Base-by-base conservation (phyloP, 2,113 vertebrate species). In the Coracopsis vasa region DNA sequence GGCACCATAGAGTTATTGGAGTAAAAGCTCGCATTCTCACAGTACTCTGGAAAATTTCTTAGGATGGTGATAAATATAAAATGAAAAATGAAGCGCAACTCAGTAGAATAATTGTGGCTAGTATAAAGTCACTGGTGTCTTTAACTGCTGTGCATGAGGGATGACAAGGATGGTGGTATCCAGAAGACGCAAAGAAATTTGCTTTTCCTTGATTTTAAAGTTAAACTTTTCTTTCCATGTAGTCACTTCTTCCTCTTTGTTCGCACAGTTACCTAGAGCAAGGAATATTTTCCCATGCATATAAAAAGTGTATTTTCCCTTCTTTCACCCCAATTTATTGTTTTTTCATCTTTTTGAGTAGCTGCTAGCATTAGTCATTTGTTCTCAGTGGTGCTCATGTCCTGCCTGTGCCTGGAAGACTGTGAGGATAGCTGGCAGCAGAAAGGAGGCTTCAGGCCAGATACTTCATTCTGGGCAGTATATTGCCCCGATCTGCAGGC, bases 331-430 rank as follows among this genome's bases (percentile, higher is more conserved):
- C 39, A 16, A 10, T 64, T 86, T 73, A 54, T 66, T 88, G 44
- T 66, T 91, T 23, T 41, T 74, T 91, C 83, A 37, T 58, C 77
- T 92, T 91, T 94, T 70, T 86, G 70, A 86, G 50, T 60, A 72
- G 37, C 44, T 86, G 50, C 65, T 83, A 78, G n/a, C 41, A 65
- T 94, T 91, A 92, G 71, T 93, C 48, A 80, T 92, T 88, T 91
- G 50, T 77, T 91, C 81, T 75, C 35, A 42, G 44, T 16, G 14
- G 39, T 92, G 71, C 54, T 95, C 61, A 35, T 2, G 11, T 72
- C 56, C 82, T 78, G 92, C 74, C 54, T 33, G 37, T 88, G 58
- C 79, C 71, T 53, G n/a, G 35, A 66, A 72, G 62, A 41, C 71
- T 70, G 17, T 80, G 67, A 69, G 92, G 75, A 71, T 27, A 80